Evolutionary conservation across 2,113 vertebrate species (phyloP), one percentile per base, ranked within the genome.

Genomic region (Pygoscelis adeliae): DNA sequence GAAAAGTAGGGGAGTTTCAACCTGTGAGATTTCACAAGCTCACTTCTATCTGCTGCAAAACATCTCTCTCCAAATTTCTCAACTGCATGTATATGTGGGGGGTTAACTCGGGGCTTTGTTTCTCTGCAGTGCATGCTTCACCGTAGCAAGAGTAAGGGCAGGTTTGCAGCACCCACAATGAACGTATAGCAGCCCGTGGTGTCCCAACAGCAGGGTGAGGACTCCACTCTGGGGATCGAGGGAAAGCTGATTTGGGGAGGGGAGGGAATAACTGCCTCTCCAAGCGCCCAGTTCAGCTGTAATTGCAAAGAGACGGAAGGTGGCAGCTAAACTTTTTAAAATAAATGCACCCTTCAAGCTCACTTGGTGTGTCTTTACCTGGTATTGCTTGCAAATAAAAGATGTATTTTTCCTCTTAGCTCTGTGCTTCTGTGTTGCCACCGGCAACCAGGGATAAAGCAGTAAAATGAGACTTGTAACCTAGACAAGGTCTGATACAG

Each of bases 121-220:
- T 44, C 55, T 53, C 71, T 49, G 47, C 30, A 4, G 53, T 9
- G 13, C 29, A 2, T 20, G 15, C 62, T 49, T 49, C 30, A 13
- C 7, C 1, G 0, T 2, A n/a, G 21, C 11, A 4, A 61, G 65
- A 52, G 32, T 3, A 13, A 40, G 16, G 55, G 44, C 49, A 22
- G 42, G 34, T 34, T 58, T 29, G 50, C 47, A 55, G 16, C 17
- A 10, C 34, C 5, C 1, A 1, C 19, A 29, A 0, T 6, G 40
- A 81, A 22, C 3, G 0, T 6, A 0, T 0, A 49, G 44, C 32
- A 56, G 44, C n/a, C 10, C 0, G 0, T 47, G 30, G 20, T 66
- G 49, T 38, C 20, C 59, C 70, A 44, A 2, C 7, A 81, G 26
- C 52, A 44, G 30, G 17, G 61, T 13, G 40, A 67, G 40, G 71